A percentile compares a stretch with the other conserved stretches of the same genome.
phyloP scores from a whole-genome alignment of 2,888 invertebrate genomes.

The Caenorhabditis plicata region DNA sequence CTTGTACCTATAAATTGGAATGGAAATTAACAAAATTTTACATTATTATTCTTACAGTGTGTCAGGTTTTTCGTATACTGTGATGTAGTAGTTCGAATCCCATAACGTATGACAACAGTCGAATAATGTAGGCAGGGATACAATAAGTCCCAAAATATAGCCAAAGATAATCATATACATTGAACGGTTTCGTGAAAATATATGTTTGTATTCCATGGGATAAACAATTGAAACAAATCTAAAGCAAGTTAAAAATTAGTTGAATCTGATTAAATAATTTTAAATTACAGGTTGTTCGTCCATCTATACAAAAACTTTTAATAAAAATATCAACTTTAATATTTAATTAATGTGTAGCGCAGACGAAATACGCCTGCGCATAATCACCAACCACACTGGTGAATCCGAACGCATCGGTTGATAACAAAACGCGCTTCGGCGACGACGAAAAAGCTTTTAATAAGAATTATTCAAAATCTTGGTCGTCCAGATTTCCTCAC shows the following conservation, averaged over 20 bases:
- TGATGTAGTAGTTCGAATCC: slow-evolving; percentile 51
- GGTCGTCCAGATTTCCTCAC: too few relatives aligned
- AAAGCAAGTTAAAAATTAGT: slow-evolving; percentile 12
- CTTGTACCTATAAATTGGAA: slow-evolving; percentile 43
- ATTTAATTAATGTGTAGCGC: neutral
- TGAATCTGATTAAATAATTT: neutral
- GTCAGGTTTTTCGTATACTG: slow-evolving; percentile 48
- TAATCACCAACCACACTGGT: too few relatives aligned
- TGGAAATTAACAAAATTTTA: neutral
- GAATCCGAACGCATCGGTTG: too few relatives aligned
- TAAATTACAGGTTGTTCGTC: too few relatives aligned
- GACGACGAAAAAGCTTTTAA: too few relatives aligned
- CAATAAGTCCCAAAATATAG: slow-evolving; percentile 44
- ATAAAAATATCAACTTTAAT: neutral
- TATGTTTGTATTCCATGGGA: slow-evolving; percentile 61
- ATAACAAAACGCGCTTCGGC: too few relatives aligned
- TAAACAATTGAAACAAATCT: slow-evolving; percentile 63
- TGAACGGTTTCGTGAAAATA: slow-evolving; percentile 47
- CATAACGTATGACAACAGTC: slow-evolving; percentile 62
- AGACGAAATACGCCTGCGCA: too few relatives aligned
- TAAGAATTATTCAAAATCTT: too few relatives aligned
- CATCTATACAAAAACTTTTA: too few relatives aligned
- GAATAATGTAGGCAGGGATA: slow-evolving; percentile 57
- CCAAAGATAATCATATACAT: slow-evolving; percentile 42
- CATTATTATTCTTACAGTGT: slow-evolving; percentile 39